A percentile compares a stretch with the other conserved stretches of the same genome.
These are phyloP conservation scores for Seriola quinqueradiata DNA, from an alignment of 2,113 vertebrate genomes.

Conservation along the genomic window DNA sequence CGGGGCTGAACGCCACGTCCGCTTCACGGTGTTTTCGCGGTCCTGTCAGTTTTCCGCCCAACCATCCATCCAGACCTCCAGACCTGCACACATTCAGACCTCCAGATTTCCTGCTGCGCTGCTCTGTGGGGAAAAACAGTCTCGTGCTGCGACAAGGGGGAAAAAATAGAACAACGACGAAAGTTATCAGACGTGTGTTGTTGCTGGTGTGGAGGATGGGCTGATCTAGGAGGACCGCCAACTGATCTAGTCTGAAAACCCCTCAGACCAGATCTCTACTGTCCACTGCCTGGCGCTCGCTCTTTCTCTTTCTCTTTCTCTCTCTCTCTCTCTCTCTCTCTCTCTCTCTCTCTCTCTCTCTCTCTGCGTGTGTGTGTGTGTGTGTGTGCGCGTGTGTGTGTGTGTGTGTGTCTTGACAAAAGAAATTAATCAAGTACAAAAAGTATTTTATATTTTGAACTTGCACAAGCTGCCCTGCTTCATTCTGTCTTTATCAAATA, in stretches of 20 bases:
- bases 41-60: background rate
- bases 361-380: too few species aligned
- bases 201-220: background rate
- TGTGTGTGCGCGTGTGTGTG: too few species aligned
- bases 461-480: too few species aligned
- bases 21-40: background rate
- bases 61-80: background rate
- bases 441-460: too few species aligned
- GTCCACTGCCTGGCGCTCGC: background rate
- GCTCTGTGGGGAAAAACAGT: background rate
- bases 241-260: conserved; percentile 37
- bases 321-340: background rate
- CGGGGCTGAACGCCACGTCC: background rate
- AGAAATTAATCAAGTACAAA: too few species aligned
- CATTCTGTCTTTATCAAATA: too few species aligned
- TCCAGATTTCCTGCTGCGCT: background rate
- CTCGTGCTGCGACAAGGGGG: background rate
- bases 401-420: too few species aligned
- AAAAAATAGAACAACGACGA: background rate
- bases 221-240: background rate
- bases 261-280: background rate
- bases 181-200: background rate
- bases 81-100: background rate
- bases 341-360: too few species aligned
- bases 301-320: conserved; percentile 7